Conservation (phyloP, 2,113 vertebrate species). For the Actenoides lindsayi region DNA sequence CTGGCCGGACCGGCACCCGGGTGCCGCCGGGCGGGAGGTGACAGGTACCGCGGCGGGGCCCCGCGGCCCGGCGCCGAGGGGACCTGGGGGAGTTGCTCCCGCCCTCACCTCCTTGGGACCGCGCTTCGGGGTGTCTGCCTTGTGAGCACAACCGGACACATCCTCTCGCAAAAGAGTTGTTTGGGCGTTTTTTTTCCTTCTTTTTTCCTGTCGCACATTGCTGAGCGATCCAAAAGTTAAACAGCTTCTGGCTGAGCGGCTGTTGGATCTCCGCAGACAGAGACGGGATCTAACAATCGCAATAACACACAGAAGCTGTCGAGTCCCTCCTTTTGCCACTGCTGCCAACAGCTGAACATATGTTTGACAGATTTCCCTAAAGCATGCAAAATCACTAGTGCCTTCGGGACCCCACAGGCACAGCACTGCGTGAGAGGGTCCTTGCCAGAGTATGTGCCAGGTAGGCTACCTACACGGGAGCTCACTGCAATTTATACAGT, state of each 20-base stretch:
- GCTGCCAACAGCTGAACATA: not conserved
- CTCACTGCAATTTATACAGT: not conserved
- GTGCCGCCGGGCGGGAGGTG: not conserved
- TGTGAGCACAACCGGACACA: fast-evolving
- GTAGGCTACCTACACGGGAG: fast-evolving
- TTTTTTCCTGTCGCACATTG: fast-evolving
- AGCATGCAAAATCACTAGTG: fast-evolving
- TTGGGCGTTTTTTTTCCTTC: fast-evolving
- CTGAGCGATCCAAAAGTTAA: not conserved
- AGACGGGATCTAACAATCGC: not conserved
- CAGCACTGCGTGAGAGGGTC: fast-evolving
- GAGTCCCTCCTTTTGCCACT: not conserved
- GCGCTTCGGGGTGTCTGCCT: not conserved
- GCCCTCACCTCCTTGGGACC: fast-evolving
- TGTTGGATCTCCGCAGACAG: not conserved
- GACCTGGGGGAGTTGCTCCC: not conserved
- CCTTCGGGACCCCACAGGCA: not conserved
- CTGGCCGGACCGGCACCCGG: not conserved
- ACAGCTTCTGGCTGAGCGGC: not conserved
- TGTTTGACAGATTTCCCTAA: not conserved
- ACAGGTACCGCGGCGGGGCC: no score
- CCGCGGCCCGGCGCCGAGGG: not conserved
- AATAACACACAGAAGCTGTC: not conserved
- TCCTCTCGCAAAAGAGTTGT: no score
- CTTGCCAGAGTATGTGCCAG: not conserved